Percentiles rank a stretch among this genome's conserved stretches.
Conservation (phyloP, 2,797 vertebrate genomes). For the Avahi laniger region DNA sequence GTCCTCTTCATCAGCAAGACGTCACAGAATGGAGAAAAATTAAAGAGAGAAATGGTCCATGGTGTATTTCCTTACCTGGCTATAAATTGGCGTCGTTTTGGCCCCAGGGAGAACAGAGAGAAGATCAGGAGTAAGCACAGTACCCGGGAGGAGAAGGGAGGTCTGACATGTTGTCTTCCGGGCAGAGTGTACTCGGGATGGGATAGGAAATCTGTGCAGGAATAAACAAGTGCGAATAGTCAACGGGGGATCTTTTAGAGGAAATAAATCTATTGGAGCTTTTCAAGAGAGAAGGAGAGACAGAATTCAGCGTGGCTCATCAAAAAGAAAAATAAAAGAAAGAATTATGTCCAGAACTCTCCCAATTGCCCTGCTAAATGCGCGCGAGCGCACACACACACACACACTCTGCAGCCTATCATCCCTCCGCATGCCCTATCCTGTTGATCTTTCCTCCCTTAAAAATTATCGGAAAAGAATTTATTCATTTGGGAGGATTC, state of each 20-base stretch:
- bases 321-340: neutral
- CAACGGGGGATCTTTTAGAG: neutral
- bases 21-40: neutral
- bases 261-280: neutral
- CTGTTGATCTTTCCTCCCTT: slow-evolving; percentile 54
- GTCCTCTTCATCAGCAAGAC: neutral
- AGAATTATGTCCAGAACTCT: neutral
- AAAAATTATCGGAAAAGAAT: slow-evolving; percentile 58
- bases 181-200: neutral
- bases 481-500: slow-evolving; percentile 66
- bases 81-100: neutral
- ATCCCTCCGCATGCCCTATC: neutral
- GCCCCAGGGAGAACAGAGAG: neutral
- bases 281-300: neutral
- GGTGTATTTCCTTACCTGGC: neutral
- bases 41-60: neutral
- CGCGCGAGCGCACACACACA: neutral
- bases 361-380: accelerated
- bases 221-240: neutral
- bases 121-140: neutral
- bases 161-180: neutral
- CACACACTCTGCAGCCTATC: neutral
- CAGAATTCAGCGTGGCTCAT: neutral
- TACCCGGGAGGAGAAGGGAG: neutral
- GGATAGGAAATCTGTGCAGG: neutral